These are phyloP conservation scores for Baryphthengus martii DNA, from an alignment of 2,113 vertebrate genomes.

Conservation along the genomic window DNA sequence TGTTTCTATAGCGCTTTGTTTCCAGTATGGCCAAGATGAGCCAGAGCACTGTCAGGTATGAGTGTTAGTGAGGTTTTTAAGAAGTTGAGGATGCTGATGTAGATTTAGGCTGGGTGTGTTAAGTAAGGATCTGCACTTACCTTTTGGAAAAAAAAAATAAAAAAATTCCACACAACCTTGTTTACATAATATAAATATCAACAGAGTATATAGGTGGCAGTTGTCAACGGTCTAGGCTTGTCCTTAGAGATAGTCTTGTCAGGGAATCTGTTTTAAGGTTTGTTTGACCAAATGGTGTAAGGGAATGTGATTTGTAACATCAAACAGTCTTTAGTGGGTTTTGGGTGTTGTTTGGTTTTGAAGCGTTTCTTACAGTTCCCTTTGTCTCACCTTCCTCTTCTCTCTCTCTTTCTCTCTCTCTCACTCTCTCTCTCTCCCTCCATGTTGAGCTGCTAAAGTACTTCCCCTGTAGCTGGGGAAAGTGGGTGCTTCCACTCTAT, in stretches of 20 bases:
- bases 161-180: conserved; percentile 2
- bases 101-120: conserved; percentile 62
- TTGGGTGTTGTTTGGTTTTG: not conserved
- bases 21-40: conserved; percentile 44
- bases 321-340: not conserved
- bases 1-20: conserved; percentile 48
- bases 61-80: conserved; percentile 41
- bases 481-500: conserved; percentile 20
- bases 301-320: conserved; percentile 44
- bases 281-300: conserved; percentile 71
- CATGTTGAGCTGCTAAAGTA: conserved; percentile 6
- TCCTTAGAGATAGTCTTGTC: conserved; percentile 62
- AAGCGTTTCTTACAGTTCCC: not conserved
- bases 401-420: conserved; percentile 5
- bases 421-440: not conserved
- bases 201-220: conserved; percentile 28
- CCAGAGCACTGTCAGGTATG: conserved; percentile 51
- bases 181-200: conserved; percentile 54
- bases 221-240: conserved; percentile 39
- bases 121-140: conserved; percentile 51
- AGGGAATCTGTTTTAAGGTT: conserved; percentile 64
- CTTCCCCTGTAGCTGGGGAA: conserved; percentile 2
- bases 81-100: conserved; percentile 55
- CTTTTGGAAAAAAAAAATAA: not conserved
- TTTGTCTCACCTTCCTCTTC: not conserved